Evolutionary conservation across 2,113 vertebrate species (phyloP), one percentile per base, ranked within the genome.

Genomic region (Rafetus swinhoei): DNA sequence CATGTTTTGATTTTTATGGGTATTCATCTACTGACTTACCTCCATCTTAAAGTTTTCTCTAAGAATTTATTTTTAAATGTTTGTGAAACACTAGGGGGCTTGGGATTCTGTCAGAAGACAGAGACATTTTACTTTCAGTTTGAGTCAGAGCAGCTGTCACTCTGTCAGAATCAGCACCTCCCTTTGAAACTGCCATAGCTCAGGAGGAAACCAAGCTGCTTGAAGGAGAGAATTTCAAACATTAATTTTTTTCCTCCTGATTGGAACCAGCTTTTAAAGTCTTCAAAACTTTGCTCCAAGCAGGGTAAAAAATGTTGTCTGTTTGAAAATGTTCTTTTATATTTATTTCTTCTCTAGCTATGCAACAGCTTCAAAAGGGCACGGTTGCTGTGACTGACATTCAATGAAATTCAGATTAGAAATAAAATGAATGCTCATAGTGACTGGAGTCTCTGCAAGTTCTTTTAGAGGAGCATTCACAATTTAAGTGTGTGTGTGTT

Each of bases 1-100:
- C 35, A 9, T 1, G 16, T 0, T 74, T 89, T 81, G 9, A 1
- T 3, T 0, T 56, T 88, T 57, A 52, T 0, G 0, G 9, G 2
- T 53, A 79, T 57, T 15, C 81, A 25, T 80, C 35, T 56, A 74
- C 24, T 0, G 1, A 65, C 29, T 54, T 54, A 29, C 4, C 19
- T n/a, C 29, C 29, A 1, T 12, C 9, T 80, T n/a, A 54, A 32
- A 54, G 3, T 9, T 1, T 1, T 24, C 5, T 55, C 3, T 6
- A 13, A 77, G 32, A 79, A 65, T 76, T 80, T 56, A 10, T 59
- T 4, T 89, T 52, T 69, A 84, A n/a, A 56, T 87, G 84, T 89
- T 86, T 3, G 29, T 81, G 12, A 72, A 50, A 21, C 22, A 84
- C 53, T 45, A 69, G 25, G 59, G 39, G 35, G 21, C 22, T 45